Percentiles rank a stretch among this genome's conserved stretches.
These are phyloP conservation scores for Syngnathoides biaculeatus DNA, from an alignment of 2,113 vertebrate species.

Conservation along the genomic window DNA sequence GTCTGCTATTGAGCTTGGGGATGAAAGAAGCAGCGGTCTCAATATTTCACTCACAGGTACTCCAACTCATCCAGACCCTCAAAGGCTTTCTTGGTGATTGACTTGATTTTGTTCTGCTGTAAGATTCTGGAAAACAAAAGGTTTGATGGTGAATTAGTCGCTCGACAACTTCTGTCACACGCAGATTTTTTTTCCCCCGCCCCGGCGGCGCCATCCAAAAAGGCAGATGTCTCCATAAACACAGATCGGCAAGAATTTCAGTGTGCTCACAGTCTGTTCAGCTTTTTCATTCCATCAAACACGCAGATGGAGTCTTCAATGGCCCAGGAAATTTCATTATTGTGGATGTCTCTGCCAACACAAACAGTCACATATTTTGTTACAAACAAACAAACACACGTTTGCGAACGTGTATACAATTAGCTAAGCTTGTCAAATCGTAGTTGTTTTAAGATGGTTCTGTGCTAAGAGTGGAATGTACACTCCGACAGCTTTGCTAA, in stretches of 20 bases:
- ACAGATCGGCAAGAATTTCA: neutral
- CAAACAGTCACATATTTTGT: slow-evolving; percentile 15
- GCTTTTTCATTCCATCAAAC: slow-evolving; percentile 90
- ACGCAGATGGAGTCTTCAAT: slow-evolving; percentile 95
- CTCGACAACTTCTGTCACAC: neutral
- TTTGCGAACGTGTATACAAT: neutral
- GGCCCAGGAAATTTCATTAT: slow-evolving; percentile 97
- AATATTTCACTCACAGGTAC: slow-evolving; percentile 82
- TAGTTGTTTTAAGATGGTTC: neutral
- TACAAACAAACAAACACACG: neutral
- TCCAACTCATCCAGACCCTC: slow-evolving; percentile 87
- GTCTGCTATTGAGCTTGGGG: neutral
- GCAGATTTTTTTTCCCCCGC: neutral
- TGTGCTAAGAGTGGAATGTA: neutral
- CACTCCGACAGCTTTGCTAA: neutral
- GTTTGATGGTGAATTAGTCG: neutral
- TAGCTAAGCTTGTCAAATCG: neutral
- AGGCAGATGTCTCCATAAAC: neutral
- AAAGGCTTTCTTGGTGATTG: slow-evolving; percentile 94
- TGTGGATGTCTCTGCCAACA: slow-evolving; percentile 84
- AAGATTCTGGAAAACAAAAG: slow-evolving; percentile 75
- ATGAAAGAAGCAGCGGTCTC: neutral
- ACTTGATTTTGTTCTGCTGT: slow-evolving; percentile 91
- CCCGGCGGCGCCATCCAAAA: neutral
- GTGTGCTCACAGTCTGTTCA: slow-evolving; percentile 82